A percentile compares a stretch with the other conserved stretches of the same genome.
phyloP scores from a whole-genome alignment of 2,888 invertebrate species.

The Orthonevra nobilis region DNA sequence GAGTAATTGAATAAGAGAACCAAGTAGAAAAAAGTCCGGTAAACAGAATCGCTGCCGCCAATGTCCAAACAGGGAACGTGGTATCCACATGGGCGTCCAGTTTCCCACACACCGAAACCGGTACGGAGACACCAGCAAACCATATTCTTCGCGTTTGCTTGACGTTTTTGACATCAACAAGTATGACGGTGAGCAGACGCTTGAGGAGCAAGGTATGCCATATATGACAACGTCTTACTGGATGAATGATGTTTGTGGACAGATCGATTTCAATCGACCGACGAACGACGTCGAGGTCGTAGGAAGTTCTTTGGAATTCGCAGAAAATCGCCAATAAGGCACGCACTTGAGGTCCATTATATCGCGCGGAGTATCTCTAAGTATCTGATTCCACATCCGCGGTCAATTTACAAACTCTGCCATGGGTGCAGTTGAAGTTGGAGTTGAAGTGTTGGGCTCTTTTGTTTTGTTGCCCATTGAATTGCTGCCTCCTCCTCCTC shows the following conservation, averaged over 20 bases:
- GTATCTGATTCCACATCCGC: slow-evolving; percentile 45
- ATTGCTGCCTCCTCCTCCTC: not conserved
- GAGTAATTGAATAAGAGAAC: slow-evolving; percentile 23
- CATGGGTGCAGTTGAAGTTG: slow-evolving; percentile 7
- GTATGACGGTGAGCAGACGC: not conserved
- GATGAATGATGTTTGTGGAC: slow-evolving; percentile 37
- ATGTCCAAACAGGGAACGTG: slow-evolving; percentile 22
- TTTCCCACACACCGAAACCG: slow-evolving; percentile 39
- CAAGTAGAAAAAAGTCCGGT: slow-evolving; percentile 59
- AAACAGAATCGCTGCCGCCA: slow-evolving; percentile 31
- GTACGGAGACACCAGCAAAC: slow-evolving; percentile 1
- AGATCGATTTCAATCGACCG: slow-evolving; percentile 49
- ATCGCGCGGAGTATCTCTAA: not conserved
- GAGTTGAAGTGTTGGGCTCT: too few relatives aligned
- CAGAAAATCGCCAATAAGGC: slow-evolving; percentile 26
- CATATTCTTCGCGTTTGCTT: slow-evolving; percentile 21
- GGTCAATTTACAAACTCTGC: slow-evolving; percentile 6
- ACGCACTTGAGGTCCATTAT: slow-evolving; percentile 54
- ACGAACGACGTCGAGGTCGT: not conserved
- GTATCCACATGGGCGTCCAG: not conserved
- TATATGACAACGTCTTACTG: not conserved
- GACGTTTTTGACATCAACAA: slow-evolving; percentile 19
- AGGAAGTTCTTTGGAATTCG: slow-evolving; percentile 16
- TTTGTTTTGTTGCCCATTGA: not conserved
- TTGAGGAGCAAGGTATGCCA: not conserved